Evolutionary conservation across 2,888 invertebrate genomes (phyloP).

Genomic region (Chironomus tentans): DNA sequence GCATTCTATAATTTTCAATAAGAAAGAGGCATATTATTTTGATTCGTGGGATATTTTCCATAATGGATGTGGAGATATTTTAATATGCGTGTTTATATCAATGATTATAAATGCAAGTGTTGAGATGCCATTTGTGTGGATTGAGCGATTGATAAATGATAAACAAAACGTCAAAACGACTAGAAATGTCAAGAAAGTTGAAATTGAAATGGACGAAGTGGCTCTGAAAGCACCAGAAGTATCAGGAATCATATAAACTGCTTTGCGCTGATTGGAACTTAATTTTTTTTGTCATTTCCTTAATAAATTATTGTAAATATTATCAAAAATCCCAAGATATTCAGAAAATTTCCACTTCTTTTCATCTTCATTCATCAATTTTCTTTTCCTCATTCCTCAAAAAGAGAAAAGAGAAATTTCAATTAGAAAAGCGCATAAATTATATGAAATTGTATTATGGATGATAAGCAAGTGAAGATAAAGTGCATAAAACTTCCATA

Average conservation of each 20-base stretch:
- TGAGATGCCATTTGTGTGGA: too few species aligned
- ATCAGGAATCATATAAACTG: not conserved
- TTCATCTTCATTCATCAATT: not conserved
- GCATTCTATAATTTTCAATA: not conserved
- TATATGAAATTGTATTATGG: not conserved
- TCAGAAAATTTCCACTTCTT: not conserved
- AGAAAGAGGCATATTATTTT: not conserved
- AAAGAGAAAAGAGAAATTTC: not conserved
- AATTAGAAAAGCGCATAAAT: constrained; percentile 21
- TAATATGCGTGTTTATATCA: too few species aligned
- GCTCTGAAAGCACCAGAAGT: too few species aligned
- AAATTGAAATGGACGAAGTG: too few species aligned
- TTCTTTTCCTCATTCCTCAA: not conserved
- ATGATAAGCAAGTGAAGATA: constrained; percentile 1
- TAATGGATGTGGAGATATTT: not conserved
- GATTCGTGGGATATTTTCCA: not conserved
- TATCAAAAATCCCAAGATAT: too few species aligned
- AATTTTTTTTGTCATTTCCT: not conserved
- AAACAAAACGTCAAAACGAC: too few species aligned
- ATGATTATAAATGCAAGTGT: too few species aligned
- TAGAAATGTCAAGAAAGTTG: too few species aligned
- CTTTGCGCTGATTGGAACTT: too few species aligned
- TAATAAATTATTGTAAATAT: too few species aligned
- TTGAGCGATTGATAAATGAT: too few species aligned
- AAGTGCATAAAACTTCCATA: constrained; percentile 11